Evolutionary conservation across 1,140 invertebrate species (phyloP).

Genomic region (Heliconius himera): DNA sequence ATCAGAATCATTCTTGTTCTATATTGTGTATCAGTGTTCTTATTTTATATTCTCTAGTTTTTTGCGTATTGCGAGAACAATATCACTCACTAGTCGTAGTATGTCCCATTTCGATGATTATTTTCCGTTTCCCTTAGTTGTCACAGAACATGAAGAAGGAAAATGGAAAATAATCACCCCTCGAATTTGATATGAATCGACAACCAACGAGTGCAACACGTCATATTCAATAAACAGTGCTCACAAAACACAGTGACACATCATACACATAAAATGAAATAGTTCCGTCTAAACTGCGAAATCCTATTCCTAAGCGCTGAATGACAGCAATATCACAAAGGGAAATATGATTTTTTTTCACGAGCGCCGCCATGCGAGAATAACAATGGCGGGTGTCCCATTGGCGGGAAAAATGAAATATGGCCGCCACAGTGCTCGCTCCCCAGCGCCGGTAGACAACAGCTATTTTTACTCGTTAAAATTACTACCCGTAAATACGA

Average conservation of each 20-base stretch:
- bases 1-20: too few species aligned
- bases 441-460: slow-evolving; percentile 37
- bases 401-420: slow-evolving; percentile 57
- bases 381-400: slow-evolving; percentile 55
- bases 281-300: slow-evolving; percentile 17
- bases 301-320: slow-evolving; percentile 29
- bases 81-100: too few species aligned
- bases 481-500: slow-evolving; percentile 29
- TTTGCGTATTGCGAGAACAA: too few species aligned
- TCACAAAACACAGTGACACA: background rate
- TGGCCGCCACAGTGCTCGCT: slow-evolving; percentile 49
- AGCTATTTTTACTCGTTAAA: slow-evolving; percentile 36
- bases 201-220: background rate
- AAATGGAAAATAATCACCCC: too few species aligned
- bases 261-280: background rate
- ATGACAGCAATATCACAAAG: slow-evolving; percentile 35
- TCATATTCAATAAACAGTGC: background rate
- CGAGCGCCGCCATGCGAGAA: slow-evolving; percentile 43
- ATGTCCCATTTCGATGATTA: too few species aligned
- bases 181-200: background rate
- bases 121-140: too few species aligned
- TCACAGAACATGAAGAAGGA: too few species aligned
- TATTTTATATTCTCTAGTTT: too few species aligned
- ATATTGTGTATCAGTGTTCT: too few species aligned
- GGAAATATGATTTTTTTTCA: slow-evolving; percentile 33